Conservation (phyloP, 2,797 vertebrate genomes). For the Melopsittacus undulatus region DNA sequence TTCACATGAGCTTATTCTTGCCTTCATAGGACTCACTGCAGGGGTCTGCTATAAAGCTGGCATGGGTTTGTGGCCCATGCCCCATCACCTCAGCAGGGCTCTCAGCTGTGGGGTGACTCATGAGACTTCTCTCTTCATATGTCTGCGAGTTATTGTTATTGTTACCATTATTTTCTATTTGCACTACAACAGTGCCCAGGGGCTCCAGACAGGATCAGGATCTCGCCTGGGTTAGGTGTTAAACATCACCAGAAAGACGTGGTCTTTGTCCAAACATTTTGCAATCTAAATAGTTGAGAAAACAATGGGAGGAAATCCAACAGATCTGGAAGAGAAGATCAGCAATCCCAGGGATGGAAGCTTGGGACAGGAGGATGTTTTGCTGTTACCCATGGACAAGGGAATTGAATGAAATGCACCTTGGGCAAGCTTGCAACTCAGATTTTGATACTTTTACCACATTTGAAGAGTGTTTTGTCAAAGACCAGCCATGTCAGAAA, state of each 20-base stretch:
- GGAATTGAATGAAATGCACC: not conserved
- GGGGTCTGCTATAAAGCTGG: not conserved
- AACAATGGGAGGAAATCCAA: not conserved
- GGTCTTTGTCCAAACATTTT: not conserved
- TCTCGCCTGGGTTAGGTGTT: not conserved
- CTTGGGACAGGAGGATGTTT: not conserved
- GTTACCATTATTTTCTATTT: not conserved
- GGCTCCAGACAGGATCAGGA: not conserved
- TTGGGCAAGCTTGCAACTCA: not conserved
- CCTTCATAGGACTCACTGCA: not conserved
- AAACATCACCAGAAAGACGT: rapidly evolving
- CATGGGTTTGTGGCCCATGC: not conserved
- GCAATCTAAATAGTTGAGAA: not conserved
- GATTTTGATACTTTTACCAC: not conserved
- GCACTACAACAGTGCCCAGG: not conserved
- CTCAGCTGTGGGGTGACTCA: not conserved
- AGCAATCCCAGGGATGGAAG: not conserved
- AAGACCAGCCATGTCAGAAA: not conserved
- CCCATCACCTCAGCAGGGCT: not conserved
- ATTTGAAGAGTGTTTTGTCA: not conserved
- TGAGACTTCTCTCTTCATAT: not conserved
- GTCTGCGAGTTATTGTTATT: not conserved
- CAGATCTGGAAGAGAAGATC: not conserved
- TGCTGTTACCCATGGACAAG: not conserved
- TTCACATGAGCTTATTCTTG: not conserved